Base-by-base conservation (phyloP, 2,113 vertebrate species). In the Probosciger aterrimus region DNA sequence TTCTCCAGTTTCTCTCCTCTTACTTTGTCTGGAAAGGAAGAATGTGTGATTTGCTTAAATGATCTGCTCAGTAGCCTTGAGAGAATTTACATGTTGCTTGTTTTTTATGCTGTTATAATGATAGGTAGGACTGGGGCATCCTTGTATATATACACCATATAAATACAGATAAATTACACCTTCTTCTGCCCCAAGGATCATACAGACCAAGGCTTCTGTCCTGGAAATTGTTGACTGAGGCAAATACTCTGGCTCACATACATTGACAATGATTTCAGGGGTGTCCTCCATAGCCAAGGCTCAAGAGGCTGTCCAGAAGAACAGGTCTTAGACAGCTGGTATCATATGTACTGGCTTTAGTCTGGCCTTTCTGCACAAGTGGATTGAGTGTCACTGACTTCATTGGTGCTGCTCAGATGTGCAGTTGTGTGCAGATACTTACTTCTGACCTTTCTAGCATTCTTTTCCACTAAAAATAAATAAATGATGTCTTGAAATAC, bases 401-500 rank as follows among this genome's bases (percentile, higher is more conserved):
- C 46, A 35, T 2, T 80, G 53, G 63, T 35, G 23, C 74, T 80
- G 37, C 63, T 95, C 60, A 88, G 44, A 86, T 79, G 50, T 76
- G 67, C 57, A 88, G 83, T 41, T 43, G 19, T 52, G n/a, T 82
- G 78, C 81, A 90, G 63, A 23, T 89, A 60, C 92, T 88, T 75
- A 82, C 67, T 86, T 95, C 78, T 88, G 89, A 92, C 65, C 81
- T 92, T 94, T 59, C 59, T 82, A 82, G 62, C 41, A 25, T 70
- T 63, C 43, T 93, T 94, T 86, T 77, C 77, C 81, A 69, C 89
- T 88, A 89, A 89, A 91, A 90, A 77, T 64, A 80, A 95, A 86
- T 79, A 92, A 93, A 55, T 80, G 28, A 75, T 88, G 46, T 50
- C 30, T 46, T 81, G 77, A 87, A 96, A 86, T 89, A 74, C 49